phyloP scores from a whole-genome alignment of 2,113 vertebrate genomes.

The Meles meles region DNA sequence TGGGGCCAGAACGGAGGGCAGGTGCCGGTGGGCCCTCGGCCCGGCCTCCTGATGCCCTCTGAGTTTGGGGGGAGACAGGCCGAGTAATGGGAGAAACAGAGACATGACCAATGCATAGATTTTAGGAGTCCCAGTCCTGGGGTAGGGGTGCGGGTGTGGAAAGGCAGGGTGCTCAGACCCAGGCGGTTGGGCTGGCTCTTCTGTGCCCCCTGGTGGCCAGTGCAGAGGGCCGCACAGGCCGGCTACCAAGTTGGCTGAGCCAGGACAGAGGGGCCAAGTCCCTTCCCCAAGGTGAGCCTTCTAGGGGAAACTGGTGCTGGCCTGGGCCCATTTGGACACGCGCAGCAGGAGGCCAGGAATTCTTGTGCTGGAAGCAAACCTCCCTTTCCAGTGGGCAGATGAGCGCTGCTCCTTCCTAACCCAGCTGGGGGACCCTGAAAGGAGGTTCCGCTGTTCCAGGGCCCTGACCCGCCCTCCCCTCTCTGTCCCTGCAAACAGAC shows the following conservation, averaged over 20 bases:
- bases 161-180: neutral
- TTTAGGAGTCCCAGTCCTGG: neutral
- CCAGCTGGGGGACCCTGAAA: neutral
- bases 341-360: neutral
- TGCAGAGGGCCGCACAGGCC: neutral
- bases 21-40: neutral
- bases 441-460: neutral
- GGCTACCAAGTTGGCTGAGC: neutral
- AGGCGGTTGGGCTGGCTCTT: constrained; percentile 58
- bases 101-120: neutral
- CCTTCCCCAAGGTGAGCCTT: neutral
- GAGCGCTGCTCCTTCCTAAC: neutral
- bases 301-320: rapidly evolving
- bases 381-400: neutral
- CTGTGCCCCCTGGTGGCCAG: constrained; percentile 76
- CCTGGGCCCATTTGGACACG: neutral
- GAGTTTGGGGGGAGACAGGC: neutral
- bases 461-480: neutral
- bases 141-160: neutral
- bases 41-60: neutral
- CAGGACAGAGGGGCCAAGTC: neutral
- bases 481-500: neutral
- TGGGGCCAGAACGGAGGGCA: neutral
- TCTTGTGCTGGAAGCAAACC: neutral
- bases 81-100: neutral